Evolutionary conservation across 2,797 vertebrate genomes (phyloP).

Genomic region (Carcharodon carcharias): DNA sequence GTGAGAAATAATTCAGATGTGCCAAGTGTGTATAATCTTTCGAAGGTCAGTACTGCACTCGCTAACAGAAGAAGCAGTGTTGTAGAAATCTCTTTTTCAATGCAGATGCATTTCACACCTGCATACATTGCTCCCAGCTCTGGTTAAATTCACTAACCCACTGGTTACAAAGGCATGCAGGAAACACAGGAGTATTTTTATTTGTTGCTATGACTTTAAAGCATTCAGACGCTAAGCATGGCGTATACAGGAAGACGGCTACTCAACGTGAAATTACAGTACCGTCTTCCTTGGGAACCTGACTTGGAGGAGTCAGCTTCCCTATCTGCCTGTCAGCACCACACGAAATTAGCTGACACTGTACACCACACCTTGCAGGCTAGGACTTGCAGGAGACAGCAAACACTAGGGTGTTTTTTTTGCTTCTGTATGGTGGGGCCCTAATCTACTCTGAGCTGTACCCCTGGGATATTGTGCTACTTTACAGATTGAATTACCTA

Average conservation of each 20-base stretch:
- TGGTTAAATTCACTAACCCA: background rate
- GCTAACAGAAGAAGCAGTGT: background rate
- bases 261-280: constrained; percentile 11
- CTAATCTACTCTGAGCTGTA: constrained; percentile 38
- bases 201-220: background rate
- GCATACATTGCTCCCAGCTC: background rate
- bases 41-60: background rate
- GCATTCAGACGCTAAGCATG: background rate
- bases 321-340: constrained; percentile 67
- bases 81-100: background rate
- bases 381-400: constrained; percentile 62
- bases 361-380: constrained; percentile 68
- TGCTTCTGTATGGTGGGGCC: constrained; percentile 39
- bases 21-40: background rate
- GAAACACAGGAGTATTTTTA: background rate
- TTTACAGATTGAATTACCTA: constrained; percentile 42
- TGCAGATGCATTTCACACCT: constrained; percentile 4
- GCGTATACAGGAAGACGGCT: constrained; percentile 22
- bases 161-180: background rate
- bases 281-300: constrained; percentile 27
- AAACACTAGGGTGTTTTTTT: constrained; percentile 31
- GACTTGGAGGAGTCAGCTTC: constrained; percentile 31
- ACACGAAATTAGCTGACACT: constrained; percentile 71
- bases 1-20: background rate
- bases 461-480: constrained; percentile 43